Conservation (phyloP, 2,797 vertebrate genomes). For the Poecile montanus region DNA sequence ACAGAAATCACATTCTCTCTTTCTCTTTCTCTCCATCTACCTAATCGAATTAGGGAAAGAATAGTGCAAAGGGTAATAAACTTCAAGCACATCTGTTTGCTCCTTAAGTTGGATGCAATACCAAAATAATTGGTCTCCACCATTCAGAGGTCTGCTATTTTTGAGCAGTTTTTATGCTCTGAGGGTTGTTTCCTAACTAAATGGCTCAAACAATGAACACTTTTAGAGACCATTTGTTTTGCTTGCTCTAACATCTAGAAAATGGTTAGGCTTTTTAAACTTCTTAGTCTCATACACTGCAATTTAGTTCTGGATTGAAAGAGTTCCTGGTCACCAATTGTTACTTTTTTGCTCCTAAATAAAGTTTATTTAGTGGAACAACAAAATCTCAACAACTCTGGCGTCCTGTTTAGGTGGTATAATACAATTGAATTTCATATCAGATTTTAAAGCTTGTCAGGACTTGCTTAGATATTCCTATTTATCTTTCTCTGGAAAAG, state of each 20-base stretch:
- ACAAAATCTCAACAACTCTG: neutral
- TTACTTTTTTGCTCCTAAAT: neutral
- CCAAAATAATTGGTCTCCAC: neutral
- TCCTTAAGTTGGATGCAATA: neutral
- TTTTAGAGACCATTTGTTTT: neutral
- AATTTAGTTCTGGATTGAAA: neutral
- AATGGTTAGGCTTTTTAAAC: neutral
- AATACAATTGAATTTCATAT: neutral
- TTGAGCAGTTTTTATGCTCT: neutral
- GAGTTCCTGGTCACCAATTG: neutral
- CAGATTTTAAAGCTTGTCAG: slow-evolving; percentile 8
- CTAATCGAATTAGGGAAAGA: neutral
- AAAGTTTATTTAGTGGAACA: neutral
- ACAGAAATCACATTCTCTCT: neutral
- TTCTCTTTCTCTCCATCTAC: neutral
- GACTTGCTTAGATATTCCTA: slow-evolving; percentile 24
- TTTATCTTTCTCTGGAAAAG: slow-evolving; percentile 49
- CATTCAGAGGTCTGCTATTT: neutral
- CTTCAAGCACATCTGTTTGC: neutral
- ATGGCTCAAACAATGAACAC: neutral
- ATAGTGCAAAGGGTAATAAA: neutral
- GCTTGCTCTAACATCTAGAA: neutral
- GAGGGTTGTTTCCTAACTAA: neutral
- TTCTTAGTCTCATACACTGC: neutral
- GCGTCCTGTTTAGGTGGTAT: neutral